Conservation (phyloP, 2,888 invertebrate genomes). For the Plagodis pulveraria region DNA sequence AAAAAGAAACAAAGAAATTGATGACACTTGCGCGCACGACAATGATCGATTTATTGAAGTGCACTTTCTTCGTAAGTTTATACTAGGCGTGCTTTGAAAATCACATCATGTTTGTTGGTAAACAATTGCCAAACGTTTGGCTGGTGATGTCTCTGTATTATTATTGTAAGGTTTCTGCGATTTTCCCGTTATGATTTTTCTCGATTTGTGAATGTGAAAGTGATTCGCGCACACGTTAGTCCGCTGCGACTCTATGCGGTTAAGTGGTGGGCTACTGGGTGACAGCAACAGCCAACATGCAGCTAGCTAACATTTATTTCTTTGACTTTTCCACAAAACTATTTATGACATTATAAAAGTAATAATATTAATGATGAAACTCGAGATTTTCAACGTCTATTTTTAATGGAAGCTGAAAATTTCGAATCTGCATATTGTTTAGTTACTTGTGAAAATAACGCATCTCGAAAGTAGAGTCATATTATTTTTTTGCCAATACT, state of each 20-base stretch:
- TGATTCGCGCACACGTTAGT: conserved; percentile 68
- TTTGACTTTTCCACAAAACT: conserved; percentile 5
- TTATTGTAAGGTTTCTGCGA: conserved; percentile 54
- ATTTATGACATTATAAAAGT: background rate
- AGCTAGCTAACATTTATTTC: conserved; percentile 22
- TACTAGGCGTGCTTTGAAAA: conserved; percentile 24
- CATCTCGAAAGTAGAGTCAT: too few species aligned
- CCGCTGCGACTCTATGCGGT: conserved; percentile 59
- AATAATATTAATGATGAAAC: too few species aligned
- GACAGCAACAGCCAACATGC: conserved; percentile 30
- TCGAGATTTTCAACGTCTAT: too few species aligned
- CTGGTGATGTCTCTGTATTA: conserved; percentile 28
- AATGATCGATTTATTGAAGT: conserved; percentile 14
- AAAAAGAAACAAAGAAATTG: conserved; percentile 42
- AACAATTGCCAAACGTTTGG: conserved; percentile 45
- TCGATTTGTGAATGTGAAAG: conserved; percentile 68
- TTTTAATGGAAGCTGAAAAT: too few species aligned
- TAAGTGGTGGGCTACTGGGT: conserved; percentile 60
- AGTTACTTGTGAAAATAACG: too few species aligned
- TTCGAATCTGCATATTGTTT: too few species aligned
- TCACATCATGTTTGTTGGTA: conserved; percentile 33
- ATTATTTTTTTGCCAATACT: too few species aligned
- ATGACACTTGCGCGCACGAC: conserved; percentile 25
- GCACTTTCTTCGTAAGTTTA: conserved; percentile 11
- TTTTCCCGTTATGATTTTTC: conserved; percentile 62